phyloP scores from a whole-genome alignment of 2,113 vertebrate genomes.

The Oreochromis niloticus region DNA sequence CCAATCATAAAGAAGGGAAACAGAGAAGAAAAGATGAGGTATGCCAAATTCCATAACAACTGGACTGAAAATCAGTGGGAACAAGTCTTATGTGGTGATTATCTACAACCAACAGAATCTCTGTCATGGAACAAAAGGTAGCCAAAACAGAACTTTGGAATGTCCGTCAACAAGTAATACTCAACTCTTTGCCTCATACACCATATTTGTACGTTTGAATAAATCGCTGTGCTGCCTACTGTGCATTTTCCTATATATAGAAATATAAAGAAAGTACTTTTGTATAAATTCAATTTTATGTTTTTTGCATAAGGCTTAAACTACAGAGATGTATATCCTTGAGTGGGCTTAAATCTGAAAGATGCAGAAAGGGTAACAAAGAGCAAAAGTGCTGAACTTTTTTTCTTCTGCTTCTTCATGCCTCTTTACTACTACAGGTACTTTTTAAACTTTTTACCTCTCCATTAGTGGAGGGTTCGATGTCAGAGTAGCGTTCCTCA shows the following conservation, averaged over 20 bases:
- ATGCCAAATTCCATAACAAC: neutral
- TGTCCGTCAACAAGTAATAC: neutral
- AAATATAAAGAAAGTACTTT: neutral
- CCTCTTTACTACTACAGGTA: neutral
- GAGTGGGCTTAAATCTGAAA: neutral
- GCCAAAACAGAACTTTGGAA: neutral
- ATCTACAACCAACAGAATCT: neutral
- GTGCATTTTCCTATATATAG: neutral
- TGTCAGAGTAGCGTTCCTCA: slow-evolving; percentile 84
- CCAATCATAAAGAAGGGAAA: neutral
- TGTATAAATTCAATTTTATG: neutral
- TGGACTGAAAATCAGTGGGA: neutral
- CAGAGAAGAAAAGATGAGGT: neutral
- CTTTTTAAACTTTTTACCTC: slow-evolving; percentile 65
- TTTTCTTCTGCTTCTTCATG: neutral
- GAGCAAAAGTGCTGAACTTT: neutral
- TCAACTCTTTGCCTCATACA: neutral
- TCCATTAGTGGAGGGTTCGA: slow-evolving; percentile 81
- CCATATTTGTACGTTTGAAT: neutral
- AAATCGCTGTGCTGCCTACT: neutral
- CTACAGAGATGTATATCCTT: neutral
- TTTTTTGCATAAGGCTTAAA: neutral
- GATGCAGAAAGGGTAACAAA: neutral
- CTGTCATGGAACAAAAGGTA: neutral
- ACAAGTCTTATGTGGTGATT: neutral